Percentiles rank a stretch among this genome's conserved stretches.
Conservation (phyloP, 2,113 vertebrate species). For the Etia nguti region DNA sequence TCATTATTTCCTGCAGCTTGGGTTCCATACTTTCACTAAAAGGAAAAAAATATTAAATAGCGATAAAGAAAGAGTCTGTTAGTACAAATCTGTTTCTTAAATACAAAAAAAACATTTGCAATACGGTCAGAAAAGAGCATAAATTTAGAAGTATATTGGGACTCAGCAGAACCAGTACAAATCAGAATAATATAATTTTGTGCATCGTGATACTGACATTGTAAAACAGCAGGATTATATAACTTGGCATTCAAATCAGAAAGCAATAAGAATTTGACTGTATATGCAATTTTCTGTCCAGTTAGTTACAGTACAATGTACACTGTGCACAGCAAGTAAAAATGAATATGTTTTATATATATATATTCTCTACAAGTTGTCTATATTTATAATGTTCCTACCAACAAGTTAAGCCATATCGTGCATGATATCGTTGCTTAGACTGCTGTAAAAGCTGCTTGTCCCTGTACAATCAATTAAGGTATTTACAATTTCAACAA, state of each 20-base stretch:
- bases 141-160: slow-evolving; percentile 59
- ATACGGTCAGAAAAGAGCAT: slow-evolving; percentile 75
- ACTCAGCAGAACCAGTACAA: slow-evolving; percentile 61
- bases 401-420: slow-evolving; percentile 74
- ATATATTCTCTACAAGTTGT: slow-evolving; percentile 33
- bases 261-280: slow-evolving; percentile 4
- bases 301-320: slow-evolving; percentile 57
- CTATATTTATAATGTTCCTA: slow-evolving; percentile 78
- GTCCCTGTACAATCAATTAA: slow-evolving; percentile 67
- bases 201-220: not conserved
- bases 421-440: slow-evolving; percentile 73
- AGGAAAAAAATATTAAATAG: slow-evolving; percentile 57
- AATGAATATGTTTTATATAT: slow-evolving; percentile 32
- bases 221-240: slow-evolving; percentile 24
- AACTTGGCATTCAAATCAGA: slow-evolving; percentile 15
- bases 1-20: slow-evolving; percentile 59
- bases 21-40: slow-evolving; percentile 62
- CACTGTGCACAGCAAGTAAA: slow-evolving; percentile 76
- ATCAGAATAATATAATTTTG: slow-evolving; percentile 26
- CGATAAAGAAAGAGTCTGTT: slow-evolving; percentile 61
- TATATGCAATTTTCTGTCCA: slow-evolving; percentile 30
- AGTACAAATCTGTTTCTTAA: slow-evolving; percentile 73
- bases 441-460: slow-evolving; percentile 70
- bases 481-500: slow-evolving; percentile 96
- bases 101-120: slow-evolving; percentile 79